Conservation (phyloP, 1,140 invertebrate genomes). For the Hylyphantes graminicola region DNA sequence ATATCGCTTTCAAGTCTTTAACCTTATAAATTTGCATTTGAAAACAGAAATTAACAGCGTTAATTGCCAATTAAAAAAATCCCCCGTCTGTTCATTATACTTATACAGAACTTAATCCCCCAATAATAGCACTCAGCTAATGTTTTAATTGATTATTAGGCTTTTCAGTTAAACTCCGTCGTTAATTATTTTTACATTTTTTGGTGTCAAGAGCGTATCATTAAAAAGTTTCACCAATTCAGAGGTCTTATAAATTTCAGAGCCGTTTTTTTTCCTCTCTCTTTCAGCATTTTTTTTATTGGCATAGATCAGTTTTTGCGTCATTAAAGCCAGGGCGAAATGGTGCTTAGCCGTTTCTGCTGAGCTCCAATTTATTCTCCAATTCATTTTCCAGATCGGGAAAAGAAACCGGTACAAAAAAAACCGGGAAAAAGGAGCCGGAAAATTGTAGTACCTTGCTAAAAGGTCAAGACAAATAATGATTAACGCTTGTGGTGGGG, state of each 20-base stretch:
- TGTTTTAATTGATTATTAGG: conserved; percentile 39
- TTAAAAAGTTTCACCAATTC: conserved; percentile 39
- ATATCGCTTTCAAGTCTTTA: not conserved
- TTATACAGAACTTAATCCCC: conserved; percentile 14
- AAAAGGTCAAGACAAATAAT: conserved; percentile 58
- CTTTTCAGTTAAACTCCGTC: conserved; percentile 11
- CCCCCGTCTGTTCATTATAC: conserved; percentile 10
- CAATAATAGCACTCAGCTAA: not conserved
- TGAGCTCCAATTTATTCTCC: conserved; percentile 60
- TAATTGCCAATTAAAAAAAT: conserved; percentile 1
- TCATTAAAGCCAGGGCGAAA: conserved; percentile 55
- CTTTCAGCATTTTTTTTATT: conserved; percentile 40
- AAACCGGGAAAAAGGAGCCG: conserved; percentile 20
- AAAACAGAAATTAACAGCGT: conserved; percentile 7
- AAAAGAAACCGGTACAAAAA: conserved; percentile 15
- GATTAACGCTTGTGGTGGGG: conserved; percentile 53
- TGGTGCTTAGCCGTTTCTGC: conserved; percentile 58
- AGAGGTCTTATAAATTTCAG: conserved; percentile 39
- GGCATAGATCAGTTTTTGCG: conserved; percentile 56
- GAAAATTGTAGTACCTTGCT: conserved; percentile 31
- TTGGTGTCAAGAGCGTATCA: conserved; percentile 32
- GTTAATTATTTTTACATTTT: conserved; percentile 51
- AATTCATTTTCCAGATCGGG: conserved; percentile 47
- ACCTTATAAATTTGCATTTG: conserved; percentile 20
- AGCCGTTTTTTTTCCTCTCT: conserved; percentile 27